Base-by-base conservation (phyloP, 2,113 vertebrate species). In the Trematocara zebra region DNA sequence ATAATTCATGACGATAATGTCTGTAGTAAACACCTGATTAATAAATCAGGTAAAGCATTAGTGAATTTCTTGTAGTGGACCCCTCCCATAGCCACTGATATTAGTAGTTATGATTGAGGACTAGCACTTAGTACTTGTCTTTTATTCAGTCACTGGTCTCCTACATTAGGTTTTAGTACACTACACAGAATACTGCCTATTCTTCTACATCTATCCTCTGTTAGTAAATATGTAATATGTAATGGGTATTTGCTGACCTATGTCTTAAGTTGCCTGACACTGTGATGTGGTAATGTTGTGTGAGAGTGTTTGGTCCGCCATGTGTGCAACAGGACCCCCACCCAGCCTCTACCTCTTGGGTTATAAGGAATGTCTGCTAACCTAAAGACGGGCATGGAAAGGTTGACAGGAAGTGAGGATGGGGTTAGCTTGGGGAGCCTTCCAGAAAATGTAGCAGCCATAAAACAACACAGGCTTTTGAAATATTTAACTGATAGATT, bases 401-500 rank as follows among this genome's bases (percentile, higher is more conserved):
- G 86, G 83, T 69, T 81, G 83, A 86, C 87, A 95, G 89, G 94
- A 95, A 95, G 95, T 86, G 82, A 92, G 87, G 57, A 54, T 82
- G 87, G 88, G 85, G 91, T 92, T 90, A 89, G 83, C 87, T 81
- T 42, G 49, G 61, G 82, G 89, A 87, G 84, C 51, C 84, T 82
- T 85, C 78, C 81, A 88, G 87, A 92, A 94, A 90, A 90, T 88
- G 23, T 85, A 81, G 89, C 90, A 20, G 85, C 76, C 78, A 90
- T 94, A 94, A 94, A 94, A 91, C 83, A 92, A 82, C 44, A 11
- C 28, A 52, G 42, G 72, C 56, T 92, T 78, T 86, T 86, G 26
- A 91, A 92, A 95, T 94, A 90, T 84, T 86, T 92, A 53, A 83
- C 78, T 94, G 94, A 96, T 91, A 81, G 93, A 95, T 96, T 95